Percentiles rank a stretch among this genome's conserved stretches.
phyloP scores from a whole-genome alignment of 1,140 invertebrate species.

The Leucophenga varia region DNA sequence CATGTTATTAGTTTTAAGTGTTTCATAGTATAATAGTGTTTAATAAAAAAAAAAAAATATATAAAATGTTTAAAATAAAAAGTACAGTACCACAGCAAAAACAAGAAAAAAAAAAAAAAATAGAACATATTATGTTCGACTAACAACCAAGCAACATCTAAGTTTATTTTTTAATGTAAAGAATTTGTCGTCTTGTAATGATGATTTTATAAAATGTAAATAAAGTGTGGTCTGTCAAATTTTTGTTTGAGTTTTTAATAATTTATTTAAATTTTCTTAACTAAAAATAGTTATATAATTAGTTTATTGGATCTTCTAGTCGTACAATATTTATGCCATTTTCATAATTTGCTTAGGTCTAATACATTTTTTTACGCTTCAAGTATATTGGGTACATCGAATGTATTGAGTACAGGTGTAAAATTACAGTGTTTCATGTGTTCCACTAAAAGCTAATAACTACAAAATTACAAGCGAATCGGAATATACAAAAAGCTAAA shows the following conservation, averaged over 20 bases:
- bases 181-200: constrained; percentile 31
- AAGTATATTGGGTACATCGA: too few relatives aligned
- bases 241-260: background rate
- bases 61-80: constrained; percentile 20
- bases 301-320: too few relatives aligned
- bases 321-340: too few relatives aligned
- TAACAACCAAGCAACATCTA: constrained; percentile 50
- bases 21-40: too few relatives aligned
- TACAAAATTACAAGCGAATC: too few relatives aligned
- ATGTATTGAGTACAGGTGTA: too few relatives aligned
- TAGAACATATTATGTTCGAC: constrained; percentile 29
- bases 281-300: background rate
- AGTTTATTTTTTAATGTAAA: constrained; percentile 29
- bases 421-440: too few relatives aligned
- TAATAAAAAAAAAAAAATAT: constrained; percentile 1
- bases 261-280: background rate
- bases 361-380: too few relatives aligned
- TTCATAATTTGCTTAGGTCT: too few relatives aligned
- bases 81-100: constrained; percentile 46
- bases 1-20: too few relatives aligned
- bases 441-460: too few relatives aligned
- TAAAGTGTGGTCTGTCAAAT: constrained; percentile 51
- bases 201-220: constrained; percentile 45
- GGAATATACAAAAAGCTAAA: too few relatives aligned
- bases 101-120: constrained; percentile 35